Base-by-base conservation (phyloP, 1,140 invertebrate genomes). In the Ruditapes philippinarum region DNA sequence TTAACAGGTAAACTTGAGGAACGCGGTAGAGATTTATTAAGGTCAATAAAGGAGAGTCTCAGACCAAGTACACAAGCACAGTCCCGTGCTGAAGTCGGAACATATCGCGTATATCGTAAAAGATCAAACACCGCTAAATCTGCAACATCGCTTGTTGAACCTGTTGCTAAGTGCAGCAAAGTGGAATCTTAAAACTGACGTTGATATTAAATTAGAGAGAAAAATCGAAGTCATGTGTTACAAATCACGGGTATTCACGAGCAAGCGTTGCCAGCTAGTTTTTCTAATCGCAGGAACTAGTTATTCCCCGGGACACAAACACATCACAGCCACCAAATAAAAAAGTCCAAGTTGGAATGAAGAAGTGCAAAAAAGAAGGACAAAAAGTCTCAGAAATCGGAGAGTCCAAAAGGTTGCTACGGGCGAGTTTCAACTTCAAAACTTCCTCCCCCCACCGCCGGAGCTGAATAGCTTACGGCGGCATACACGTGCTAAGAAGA, bases 401-500 rank as follows among this genome's bases (percentile, higher is more conserved):
- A 57, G n/a, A 74, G 49, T 49, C n/a, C 25, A 33, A 49, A 68
- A 57, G 49, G 33, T n/a, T 38, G 40, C 73, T 28, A 65, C 51
- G 28, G 45, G 65, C n/a, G 45, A 57, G 57, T 80, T n/a, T 80
- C 49, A 54, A 19, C 45, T 60, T 81, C 86, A 25, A 81, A 88
- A 19, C 60, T 49, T 31, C 62, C 68, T 17, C 60, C 91, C 91
- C 89, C 62, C 68, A n/a, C 60, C 91, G 92, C 89, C 89, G 25
- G 88, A 94, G 92, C 92, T 93, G 74, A 86, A 91, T 62, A 93
- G 92, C 92, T 93, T 93, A 86, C 93, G 93, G 92, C 93, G 93
- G 90, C 93, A 94, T 80, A 91, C 89, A 74, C 91, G 94, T 92
- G 91, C 91, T 90, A 95, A 93, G 93, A 97, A 97, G 96, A 97